Evolutionary conservation across 1,140 invertebrate species (phyloP), one percentile per base, ranked within the genome.

Genomic region (Wasmannia auropunctata): DNA sequence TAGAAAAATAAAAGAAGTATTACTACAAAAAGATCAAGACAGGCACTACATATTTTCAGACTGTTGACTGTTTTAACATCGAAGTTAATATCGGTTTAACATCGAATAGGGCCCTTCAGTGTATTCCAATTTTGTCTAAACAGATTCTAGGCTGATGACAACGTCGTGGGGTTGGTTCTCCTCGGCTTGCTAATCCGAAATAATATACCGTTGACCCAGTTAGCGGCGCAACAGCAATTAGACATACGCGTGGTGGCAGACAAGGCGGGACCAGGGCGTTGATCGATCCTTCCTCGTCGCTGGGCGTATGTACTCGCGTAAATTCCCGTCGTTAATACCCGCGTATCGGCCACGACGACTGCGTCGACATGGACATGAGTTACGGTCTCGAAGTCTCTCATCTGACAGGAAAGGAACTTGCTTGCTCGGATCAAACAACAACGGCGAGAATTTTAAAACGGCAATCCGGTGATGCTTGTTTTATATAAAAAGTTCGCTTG

Each of bases 141-240:
- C 43, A 25, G 25, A 63, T 85, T 62, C 43, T 7, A 37, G 28
- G 40, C 22, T 62, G 72, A 76, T 85, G 72, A 85, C 60, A 85
- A 79, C 46, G 8, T 49, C 34, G 81, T 60, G 43, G 77, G 72
- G 31, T 85, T 28, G 46, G 31, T 46, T 87, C 49, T 62, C 31
- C 40, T 60, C 22, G 34, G 54, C 7, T 28, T 37, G 88, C 80
- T 89, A 89, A 89, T 90, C 54, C 58, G 46, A 90, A 90, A 89
- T 89, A 90, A 89, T 87, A 89, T 90, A 89, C 83, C 88, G 74
- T 67, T 90, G 88, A 90, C 88, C 88, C 74, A 89, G 85, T 90
- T 89, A 84, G 31, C 63, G 16, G 40, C 11, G 77, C 43, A 89
- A 89, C 89, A 87, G 89, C 87, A 90, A 90, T 90, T 90, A 90